phyloP scores from a whole-genome alignment of 1,140 invertebrate species.

The Copidosoma floridanum region DNA sequence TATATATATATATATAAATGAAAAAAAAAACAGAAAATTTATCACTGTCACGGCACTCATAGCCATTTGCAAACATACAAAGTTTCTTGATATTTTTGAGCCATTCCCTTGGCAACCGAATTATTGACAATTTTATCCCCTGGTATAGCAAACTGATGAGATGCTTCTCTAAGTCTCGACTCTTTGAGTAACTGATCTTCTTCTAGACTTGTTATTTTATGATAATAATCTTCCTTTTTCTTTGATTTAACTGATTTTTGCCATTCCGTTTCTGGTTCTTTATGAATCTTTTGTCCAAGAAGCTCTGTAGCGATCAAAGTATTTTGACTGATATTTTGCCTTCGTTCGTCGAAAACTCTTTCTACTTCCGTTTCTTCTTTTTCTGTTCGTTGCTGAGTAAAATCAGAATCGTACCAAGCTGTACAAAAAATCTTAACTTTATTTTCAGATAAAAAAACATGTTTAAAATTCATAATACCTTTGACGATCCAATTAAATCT shows the following conservation, averaged over 20 bases:
- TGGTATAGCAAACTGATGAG: constrained; percentile 80
- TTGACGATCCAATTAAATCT: constrained; percentile 6
- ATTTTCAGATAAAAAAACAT: background rate
- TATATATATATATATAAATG: background rate
- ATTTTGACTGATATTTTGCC: constrained; percentile 65
- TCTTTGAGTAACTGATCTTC: constrained; percentile 83
- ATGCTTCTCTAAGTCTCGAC: constrained; percentile 69
- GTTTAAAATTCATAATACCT: constrained; percentile 5
- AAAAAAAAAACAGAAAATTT: background rate
- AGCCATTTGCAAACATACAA: constrained; percentile 67
- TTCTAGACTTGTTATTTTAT: constrained; percentile 77
- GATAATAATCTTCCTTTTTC: constrained; percentile 82
- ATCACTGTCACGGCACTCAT: no score
- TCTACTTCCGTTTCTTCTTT: constrained; percentile 82
- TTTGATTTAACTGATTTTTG: constrained; percentile 77
- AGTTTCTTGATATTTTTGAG: constrained; percentile 77
- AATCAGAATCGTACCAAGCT: constrained; percentile 92
- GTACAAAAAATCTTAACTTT: constrained; percentile 42
- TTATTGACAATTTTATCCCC: constrained; percentile 76
- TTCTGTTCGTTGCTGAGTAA: constrained; percentile 80
- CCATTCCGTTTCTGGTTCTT: constrained; percentile 80
- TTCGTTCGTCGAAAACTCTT: constrained; percentile 82
- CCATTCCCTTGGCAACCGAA: constrained; percentile 82
- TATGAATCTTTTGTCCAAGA: constrained; percentile 67
- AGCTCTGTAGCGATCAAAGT: constrained; percentile 63